A percentile compares a stretch with the other conserved stretches of the same genome.
phyloP scores from a whole-genome alignment of 2,113 vertebrate genomes.

The Melanostigma gelatinosum region DNA sequence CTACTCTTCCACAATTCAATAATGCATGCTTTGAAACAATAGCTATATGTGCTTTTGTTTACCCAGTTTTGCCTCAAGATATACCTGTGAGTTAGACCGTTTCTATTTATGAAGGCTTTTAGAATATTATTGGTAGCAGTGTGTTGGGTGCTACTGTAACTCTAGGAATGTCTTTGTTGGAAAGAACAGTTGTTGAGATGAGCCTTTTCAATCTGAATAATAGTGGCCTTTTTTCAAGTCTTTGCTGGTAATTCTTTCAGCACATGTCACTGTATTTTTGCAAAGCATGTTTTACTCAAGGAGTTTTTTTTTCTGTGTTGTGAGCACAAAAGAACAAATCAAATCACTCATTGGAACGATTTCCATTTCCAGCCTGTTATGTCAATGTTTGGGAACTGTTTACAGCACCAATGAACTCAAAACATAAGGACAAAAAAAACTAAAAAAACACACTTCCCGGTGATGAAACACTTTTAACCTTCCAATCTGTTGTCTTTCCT shows the following conservation, averaged over 20 bases:
- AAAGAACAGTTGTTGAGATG: background rate
- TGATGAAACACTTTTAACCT: conserved; percentile 7
- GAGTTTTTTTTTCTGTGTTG: background rate
- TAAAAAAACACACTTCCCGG: background rate
- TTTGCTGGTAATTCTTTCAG: background rate
- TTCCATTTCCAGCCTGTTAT: conserved; percentile 1
- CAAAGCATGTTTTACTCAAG: background rate
- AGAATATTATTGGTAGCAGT: background rate
- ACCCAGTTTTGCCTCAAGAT: conserved; percentile 19
- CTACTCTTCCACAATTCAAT: conserved; percentile 39
- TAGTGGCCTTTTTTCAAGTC: background rate
- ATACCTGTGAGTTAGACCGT: background rate
- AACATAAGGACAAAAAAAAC: background rate
- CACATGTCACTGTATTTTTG: background rate
- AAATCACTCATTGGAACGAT: conserved; percentile 9
- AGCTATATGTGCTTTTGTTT: conserved; percentile 28
- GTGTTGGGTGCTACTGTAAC: background rate
- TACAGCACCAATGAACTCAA: background rate
- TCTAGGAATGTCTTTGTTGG: background rate
- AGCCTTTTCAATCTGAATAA: background rate
- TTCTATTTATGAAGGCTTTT: background rate
- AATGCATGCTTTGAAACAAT: conserved; percentile 44
- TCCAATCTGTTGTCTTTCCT: background rate
- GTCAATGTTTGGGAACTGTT: conserved; percentile 16
- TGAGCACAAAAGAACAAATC: background rate